phyloP scores from a whole-genome alignment of 2,797 vertebrate genomes.

The Fistularia tabacaria region DNA sequence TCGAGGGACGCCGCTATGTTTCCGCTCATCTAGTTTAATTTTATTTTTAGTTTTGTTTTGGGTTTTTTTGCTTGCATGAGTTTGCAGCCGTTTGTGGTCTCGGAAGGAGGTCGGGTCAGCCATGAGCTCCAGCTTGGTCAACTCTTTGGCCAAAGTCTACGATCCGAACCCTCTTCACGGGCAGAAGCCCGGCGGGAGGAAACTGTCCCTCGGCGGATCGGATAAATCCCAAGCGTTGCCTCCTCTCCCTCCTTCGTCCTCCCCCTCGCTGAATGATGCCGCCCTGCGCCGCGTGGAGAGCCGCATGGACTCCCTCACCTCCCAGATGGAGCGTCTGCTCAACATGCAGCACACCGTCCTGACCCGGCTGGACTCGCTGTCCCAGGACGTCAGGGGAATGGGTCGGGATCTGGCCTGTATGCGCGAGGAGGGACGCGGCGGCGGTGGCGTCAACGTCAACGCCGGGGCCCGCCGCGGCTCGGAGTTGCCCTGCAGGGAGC shows the following conservation, averaged over 20 bases:
- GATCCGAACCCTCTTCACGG: conserved; percentile 77
- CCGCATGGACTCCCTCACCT: conserved; percentile 76
- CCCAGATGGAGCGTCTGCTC: conserved; percentile 80
- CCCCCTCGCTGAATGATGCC: conserved; percentile 26
- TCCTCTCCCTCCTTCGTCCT: conserved; percentile 12
- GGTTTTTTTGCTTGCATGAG: conserved; percentile 16
- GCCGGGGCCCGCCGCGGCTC: conserved; percentile 19
- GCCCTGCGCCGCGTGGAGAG: conserved; percentile 61
- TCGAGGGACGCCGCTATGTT: conserved; percentile 22
- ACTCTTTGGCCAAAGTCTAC: conserved; percentile 82
- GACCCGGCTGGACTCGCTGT: conserved; percentile 75
- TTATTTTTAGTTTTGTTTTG: too few relatives aligned
- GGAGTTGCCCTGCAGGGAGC: conserved; percentile 63
- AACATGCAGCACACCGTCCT: conserved; percentile 77
- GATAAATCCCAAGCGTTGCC: conserved; percentile 50
- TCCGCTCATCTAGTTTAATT: conserved; percentile 3
- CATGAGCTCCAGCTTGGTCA: conserved; percentile 78
- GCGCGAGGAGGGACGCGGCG: conserved; percentile 28
- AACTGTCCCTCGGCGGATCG: conserved; percentile 51
- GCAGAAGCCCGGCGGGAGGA: conserved; percentile 64
- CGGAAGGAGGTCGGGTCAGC: not conserved
- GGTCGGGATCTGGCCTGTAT: conserved; percentile 67
- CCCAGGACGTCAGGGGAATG: conserved; percentile 73
- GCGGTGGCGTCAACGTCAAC: not conserved
- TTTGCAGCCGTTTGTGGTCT: not conserved